A percentile compares a stretch with the other conserved stretches of the same genome.
These are phyloP conservation scores for Hyppa rectilinea DNA, from an alignment of 2,888 invertebrate species.

Conservation along the genomic window DNA sequence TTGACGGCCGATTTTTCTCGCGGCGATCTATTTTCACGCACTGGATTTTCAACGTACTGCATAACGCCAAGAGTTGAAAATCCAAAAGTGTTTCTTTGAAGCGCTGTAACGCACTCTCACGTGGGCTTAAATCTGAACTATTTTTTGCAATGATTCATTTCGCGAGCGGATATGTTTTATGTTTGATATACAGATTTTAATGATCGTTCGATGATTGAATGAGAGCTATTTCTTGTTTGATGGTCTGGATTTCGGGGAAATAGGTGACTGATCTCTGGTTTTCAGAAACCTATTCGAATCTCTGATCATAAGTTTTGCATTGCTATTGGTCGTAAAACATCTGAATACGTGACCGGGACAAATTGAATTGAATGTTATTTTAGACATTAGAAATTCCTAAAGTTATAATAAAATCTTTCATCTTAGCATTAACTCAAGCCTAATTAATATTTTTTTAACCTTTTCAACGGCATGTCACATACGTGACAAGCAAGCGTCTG, in stretches of 20 bases:
- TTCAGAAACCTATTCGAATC: not conserved
- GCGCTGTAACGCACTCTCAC: too few species aligned
- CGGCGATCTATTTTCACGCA: not conserved
- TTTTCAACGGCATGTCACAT: too few species aligned
- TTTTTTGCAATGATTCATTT: conserved; percentile 41
- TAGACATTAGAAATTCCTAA: not conserved
- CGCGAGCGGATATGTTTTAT: conserved; percentile 33
- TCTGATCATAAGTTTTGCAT: not conserved
- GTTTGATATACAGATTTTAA: conserved; percentile 17
- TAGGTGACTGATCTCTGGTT: conserved; percentile 8
- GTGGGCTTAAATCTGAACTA: conserved; percentile 21
- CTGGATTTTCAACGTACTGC: not conserved
- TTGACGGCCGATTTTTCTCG: conserved; percentile 4
- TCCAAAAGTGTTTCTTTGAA: not conserved
- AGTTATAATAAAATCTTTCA: not conserved
- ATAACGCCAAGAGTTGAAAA: not conserved
- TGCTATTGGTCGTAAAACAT: not conserved
- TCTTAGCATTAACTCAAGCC: too few species aligned
- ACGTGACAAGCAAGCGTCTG: too few species aligned
- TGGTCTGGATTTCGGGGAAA: not conserved
- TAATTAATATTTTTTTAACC: too few species aligned
- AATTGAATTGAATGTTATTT: not conserved
- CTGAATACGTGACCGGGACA: not conserved
- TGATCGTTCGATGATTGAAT: conserved; percentile 5
- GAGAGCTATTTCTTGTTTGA: conserved; percentile 23